Evolutionary conservation across 1,140 invertebrate genomes (phyloP).

Genomic region (Drosophila melanica): DNA sequence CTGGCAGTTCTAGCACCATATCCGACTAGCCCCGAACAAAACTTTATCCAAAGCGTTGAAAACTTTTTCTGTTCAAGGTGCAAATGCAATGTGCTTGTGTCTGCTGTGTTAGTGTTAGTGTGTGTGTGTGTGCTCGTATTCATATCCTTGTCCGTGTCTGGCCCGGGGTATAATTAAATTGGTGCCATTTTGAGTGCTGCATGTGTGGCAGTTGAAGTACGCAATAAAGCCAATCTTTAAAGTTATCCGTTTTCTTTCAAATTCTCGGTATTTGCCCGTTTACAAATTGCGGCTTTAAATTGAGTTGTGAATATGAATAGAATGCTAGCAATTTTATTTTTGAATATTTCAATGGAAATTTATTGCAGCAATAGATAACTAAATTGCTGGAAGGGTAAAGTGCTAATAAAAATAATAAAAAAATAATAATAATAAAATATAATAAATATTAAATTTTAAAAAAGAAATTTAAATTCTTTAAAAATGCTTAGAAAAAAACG

Average conservation of each 20-base stretch:
- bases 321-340: too few relatives aligned
- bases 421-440: too few relatives aligned
- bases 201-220: constrained; percentile 25
- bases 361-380: too few relatives aligned
- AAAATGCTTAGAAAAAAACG: too few relatives aligned
- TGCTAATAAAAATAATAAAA: too few relatives aligned
- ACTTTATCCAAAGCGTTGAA: constrained; percentile 53
- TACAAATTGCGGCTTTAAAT: background rate
- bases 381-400: too few relatives aligned
- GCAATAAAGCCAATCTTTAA: constrained; percentile 30
- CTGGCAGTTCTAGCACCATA: constrained; percentile 16
- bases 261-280: background rate
- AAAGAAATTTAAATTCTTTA: too few relatives aligned
- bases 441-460: too few relatives aligned
- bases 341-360: too few relatives aligned
- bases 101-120: background rate
- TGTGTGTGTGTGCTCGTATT: constrained; percentile 2
- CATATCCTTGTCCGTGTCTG: constrained; percentile 20
- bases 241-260: constrained; percentile 18
- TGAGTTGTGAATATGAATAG: too few relatives aligned
- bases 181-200: constrained; percentile 42
- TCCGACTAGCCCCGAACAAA: constrained; percentile 31
- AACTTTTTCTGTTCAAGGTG: constrained; percentile 67
- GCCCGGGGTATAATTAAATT: constrained; percentile 70
- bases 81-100: constrained; percentile 46